phyloP scores from a whole-genome alignment of 2,888 invertebrate species.

The Ischnus inquisitorius region DNA sequence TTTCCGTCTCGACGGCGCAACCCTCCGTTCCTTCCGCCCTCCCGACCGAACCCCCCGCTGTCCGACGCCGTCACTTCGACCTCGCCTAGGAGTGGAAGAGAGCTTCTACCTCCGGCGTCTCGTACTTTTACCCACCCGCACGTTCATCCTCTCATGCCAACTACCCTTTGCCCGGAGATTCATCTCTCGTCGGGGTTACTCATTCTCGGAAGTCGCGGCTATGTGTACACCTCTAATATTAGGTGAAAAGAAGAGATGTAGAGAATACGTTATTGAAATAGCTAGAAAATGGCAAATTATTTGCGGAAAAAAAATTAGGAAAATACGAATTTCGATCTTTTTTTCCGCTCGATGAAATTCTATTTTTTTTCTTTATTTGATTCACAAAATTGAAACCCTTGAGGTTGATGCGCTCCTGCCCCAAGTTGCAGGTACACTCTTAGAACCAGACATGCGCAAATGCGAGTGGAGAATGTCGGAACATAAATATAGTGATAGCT shows the following conservation, averaged over 20 bases:
- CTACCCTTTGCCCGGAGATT: slow-evolving; percentile 69
- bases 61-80: slow-evolving; percentile 65
- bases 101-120: slow-evolving; percentile 46
- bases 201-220: slow-evolving; percentile 20
- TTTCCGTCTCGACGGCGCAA: slow-evolving; percentile 69
- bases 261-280: not conserved
- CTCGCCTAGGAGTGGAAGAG: slow-evolving; percentile 49
- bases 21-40: slow-evolving; percentile 60
- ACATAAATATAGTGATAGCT: slow-evolving; percentile 33
- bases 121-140: slow-evolving; percentile 60
- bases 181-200: slow-evolving; percentile 66
- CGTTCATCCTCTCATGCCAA: slow-evolving; percentile 61
- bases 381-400: not conserved
- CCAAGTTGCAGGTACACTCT: slow-evolving; percentile 46
- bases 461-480: not conserved
- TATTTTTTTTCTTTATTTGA: not conserved
- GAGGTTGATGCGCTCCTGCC: slow-evolving; percentile 23
- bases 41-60: slow-evolving; percentile 63
- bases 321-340: not conserved
- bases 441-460: slow-evolving; percentile 37
- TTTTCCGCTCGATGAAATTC: too few relatives aligned
- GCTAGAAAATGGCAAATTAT: not conserved
- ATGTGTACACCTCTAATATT: slow-evolving; percentile 24
- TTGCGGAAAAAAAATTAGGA: not conserved
- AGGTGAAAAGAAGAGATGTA: not conserved